Evolutionary conservation across 2,113 vertebrate genomes (phyloP), one percentile per base, ranked within the genome.

Genomic region (Tachysurus vachellii): DNA sequence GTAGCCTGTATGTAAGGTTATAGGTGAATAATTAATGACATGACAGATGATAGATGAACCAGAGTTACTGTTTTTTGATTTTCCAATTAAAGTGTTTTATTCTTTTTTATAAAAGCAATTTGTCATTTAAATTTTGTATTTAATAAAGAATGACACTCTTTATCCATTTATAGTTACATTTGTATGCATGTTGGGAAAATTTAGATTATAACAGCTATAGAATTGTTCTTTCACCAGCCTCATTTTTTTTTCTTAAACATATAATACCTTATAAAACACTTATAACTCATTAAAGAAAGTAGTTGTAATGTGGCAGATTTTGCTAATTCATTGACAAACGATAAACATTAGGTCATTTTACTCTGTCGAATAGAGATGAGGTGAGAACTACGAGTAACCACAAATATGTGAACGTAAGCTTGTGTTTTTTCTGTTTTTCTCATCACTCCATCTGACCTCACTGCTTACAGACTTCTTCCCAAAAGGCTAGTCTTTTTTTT

Each of bases 371-470:
- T 12, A 11, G 53, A 50, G 31, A 14, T 71, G 31, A 59, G 42
- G 50, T 54, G 50, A 42, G 12, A 50, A 23, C 1, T 28, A 59
- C 11, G 14, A 1, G 26, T 21, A 50, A 42, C 17, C 5, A 57
- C 44, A 3, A 14, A 14, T 12, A n/a, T 17, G 83, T 42, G 61
- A n/a, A 12, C 5, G 16, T 31, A 17, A 14, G 73, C 3, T 47
- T 86, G 50, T 31, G 84, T 13, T 28, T 56, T 36, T 75, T 77
- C 31, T 80, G 83, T 36, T 56, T 83, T 50, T 50, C 70, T 71
- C 83, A 76, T 82, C 66, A 47, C 86, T 64, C 82, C 56, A 64
- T 88, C 61, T 88, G 80, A 88, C 86, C 80, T 85, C 85, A 44
- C 44, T 42, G 50, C 36, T 59, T 80, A 12, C 23, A 66, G 53